Evolutionary conservation across 2,888 invertebrate genomes (phyloP).

Genomic region (Stictocephala bisonia): DNA sequence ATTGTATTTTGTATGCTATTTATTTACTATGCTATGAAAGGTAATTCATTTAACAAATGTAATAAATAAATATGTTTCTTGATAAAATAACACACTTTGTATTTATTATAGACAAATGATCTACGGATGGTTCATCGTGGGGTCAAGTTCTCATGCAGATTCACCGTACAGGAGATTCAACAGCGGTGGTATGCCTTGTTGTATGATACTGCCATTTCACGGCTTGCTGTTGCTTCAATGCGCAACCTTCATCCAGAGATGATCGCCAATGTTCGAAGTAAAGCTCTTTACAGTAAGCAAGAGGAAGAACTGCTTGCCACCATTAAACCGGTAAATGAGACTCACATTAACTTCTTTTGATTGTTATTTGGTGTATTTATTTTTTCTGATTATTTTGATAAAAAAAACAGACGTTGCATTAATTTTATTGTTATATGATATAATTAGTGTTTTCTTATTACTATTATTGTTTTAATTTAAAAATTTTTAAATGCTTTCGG

Average conservation of each 20-base stretch:
- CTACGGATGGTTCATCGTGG: constrained; percentile 81
- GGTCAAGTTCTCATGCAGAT: constrained; percentile 95
- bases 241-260: constrained; percentile 93
- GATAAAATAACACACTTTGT: no score
- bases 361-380: no score
- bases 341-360: no score
- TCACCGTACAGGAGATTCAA: constrained; percentile 92
- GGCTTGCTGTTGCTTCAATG: constrained; percentile 93
- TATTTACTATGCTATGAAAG: no score
- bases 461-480: no score
- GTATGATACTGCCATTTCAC: constrained; percentile 94
- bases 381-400: no score
- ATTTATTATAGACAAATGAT: constrained; percentile 69
- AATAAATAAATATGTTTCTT: background rate
- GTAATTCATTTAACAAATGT: background rate
- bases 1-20: no score
- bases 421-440: no score
- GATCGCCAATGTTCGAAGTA: constrained; percentile 86
- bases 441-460: no score
- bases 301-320: constrained; percentile 90
- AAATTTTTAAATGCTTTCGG: no score
- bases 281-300: constrained; percentile 87
- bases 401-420: background rate
- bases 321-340: constrained; percentile 76
- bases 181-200: constrained; percentile 96